Conservation (phyloP, 2,797 vertebrate species). For the Enteromius treurensis region DNA sequence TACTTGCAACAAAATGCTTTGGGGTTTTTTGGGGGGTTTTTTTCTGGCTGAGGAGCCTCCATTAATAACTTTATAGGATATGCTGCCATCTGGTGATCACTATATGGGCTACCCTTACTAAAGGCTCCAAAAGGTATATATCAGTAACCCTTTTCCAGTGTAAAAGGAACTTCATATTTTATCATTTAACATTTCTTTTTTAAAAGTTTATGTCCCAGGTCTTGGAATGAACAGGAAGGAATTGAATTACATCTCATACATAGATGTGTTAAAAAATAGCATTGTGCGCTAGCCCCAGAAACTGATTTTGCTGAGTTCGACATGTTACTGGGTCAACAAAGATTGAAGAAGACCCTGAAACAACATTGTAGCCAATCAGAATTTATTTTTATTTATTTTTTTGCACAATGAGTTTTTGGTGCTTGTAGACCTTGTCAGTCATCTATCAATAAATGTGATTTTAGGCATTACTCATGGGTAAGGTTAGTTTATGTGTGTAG, state of each 20-base stretch:
- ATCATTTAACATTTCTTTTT: neutral
- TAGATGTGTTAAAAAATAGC: neutral
- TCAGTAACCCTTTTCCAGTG: neutral
- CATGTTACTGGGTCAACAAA: too few relatives aligned
- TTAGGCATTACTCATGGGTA: too few relatives aligned
- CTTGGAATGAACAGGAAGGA: neutral
- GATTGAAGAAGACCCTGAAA: too few relatives aligned
- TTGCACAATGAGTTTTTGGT: too few relatives aligned
- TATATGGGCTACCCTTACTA: neutral
- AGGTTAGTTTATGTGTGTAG: too few relatives aligned
- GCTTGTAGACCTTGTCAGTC: too few relatives aligned
- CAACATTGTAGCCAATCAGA: too few relatives aligned
- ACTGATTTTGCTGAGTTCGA: too few relatives aligned
- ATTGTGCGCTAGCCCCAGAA: neutral
- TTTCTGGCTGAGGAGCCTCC: neutral
- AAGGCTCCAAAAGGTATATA: neutral
- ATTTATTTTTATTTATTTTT: too few relatives aligned
- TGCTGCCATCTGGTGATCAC: constrained; percentile 34
- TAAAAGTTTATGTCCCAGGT: neutral
- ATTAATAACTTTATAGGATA: neutral
- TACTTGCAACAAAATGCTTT: constrained; percentile 1
- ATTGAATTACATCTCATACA: neutral
- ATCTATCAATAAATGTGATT: too few relatives aligned
- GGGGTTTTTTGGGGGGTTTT: neutral
- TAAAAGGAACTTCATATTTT: neutral